Evolutionary conservation across 2,888 invertebrate genomes (phyloP).

Genomic region (Mayetiola destructor): DNA sequence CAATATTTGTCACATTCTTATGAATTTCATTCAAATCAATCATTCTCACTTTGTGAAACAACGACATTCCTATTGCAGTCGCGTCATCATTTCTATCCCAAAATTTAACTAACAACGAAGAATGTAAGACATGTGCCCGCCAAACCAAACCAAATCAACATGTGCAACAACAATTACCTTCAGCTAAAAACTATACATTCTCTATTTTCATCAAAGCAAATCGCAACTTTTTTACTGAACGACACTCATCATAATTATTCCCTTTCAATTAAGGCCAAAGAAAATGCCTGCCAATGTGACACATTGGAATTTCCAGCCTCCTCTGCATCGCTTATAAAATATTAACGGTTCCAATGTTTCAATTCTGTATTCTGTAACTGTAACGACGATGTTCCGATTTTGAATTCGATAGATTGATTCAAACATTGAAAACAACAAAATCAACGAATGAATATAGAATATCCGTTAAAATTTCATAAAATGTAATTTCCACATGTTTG

Average conservation of each 20-base stretch:
- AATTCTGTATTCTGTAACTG: background rate
- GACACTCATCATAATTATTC: background rate
- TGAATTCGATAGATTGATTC: background rate
- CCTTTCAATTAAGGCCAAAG: background rate
- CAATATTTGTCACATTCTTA: slow-evolving; percentile 1
- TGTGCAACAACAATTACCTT: background rate
- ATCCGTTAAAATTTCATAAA: background rate
- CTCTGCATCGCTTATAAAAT: background rate
- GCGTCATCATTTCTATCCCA: background rate
- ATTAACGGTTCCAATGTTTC: background rate
- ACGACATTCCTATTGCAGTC: background rate
- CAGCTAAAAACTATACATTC: background rate
- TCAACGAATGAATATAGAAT: background rate
- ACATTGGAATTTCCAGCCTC: slow-evolving; percentile 4
- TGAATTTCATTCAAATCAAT: slow-evolving; percentile 7
- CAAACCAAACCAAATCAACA: background rate
- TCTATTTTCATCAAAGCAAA: slow-evolving; percentile 1
- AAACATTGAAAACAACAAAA: background rate
- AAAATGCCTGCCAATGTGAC: slow-evolving; percentile 5
- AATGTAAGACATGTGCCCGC: background rate
- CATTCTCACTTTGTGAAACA: background rate
- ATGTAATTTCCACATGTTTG: background rate
- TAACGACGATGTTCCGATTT: background rate
- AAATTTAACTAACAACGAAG: background rate
- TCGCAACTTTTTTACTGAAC: background rate